A percentile compares a stretch with the other conserved stretches of the same genome.
Conservation (phyloP, 2,888 invertebrate species). For the Protodeltote pygarga region DNA sequence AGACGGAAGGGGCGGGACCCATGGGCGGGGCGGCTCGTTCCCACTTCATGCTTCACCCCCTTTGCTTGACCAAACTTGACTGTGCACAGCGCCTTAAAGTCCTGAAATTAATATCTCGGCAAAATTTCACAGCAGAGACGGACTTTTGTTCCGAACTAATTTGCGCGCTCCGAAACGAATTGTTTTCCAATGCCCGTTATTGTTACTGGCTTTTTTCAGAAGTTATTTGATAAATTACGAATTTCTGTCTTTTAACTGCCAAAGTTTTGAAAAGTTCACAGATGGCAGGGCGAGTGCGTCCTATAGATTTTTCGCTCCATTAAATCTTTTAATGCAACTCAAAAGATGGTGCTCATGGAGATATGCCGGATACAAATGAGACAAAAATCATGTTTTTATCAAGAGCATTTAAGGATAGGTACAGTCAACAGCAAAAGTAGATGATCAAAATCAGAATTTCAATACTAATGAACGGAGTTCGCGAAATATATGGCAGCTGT, state of each 20-base stretch:
- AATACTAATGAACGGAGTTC: no score
- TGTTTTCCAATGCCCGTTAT: conserved; percentile 45
- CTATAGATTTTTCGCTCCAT: conserved; percentile 11
- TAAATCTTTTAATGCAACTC: conserved; percentile 12
- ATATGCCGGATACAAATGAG: no score
- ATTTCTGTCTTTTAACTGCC: conserved; percentile 14
- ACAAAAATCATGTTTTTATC: no score
- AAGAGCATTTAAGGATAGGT: no score
- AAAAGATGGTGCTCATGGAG: conserved; percentile 3
- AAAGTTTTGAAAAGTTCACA: conserved; percentile 19
- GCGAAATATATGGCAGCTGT: no score
- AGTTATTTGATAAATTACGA: conserved; percentile 36
- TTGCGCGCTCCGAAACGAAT: conserved; percentile 46
- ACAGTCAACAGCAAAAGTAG: no score
- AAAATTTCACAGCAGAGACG: conserved; percentile 32
- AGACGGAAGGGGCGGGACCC: no score
- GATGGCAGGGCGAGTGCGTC: conserved; percentile 5
- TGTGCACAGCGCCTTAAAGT: conserved; percentile 32
- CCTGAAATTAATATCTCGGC: conserved; percentile 48
- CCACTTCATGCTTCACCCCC: no score
- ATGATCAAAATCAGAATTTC: no score
- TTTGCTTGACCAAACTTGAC: no score
- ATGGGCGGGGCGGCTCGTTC: no score
- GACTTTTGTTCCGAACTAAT: conserved; percentile 52
- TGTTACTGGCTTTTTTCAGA: conserved; percentile 26